A percentile compares a stretch with the other conserved stretches of the same genome.
Evolutionary conservation across 2,113 vertebrate species (phyloP).

Genomic region (Xerus inauris): DNA sequence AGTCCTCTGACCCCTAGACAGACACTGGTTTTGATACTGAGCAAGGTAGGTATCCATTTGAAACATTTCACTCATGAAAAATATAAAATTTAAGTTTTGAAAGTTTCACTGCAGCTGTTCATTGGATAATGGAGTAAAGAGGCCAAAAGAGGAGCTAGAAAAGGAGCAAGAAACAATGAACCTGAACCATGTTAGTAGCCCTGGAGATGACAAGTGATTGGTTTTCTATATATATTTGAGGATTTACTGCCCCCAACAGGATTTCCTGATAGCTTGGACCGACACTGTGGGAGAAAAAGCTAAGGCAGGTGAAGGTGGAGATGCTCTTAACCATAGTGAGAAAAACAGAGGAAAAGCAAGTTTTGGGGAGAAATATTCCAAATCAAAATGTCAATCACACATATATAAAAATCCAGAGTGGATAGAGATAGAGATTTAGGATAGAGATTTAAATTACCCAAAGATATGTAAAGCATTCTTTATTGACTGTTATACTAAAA

Average conservation of each 20-base stretch:
- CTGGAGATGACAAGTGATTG: neutral
- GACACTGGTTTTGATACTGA: neutral
- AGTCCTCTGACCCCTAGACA: neutral
- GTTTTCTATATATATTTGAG: neutral
- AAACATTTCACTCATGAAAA: neutral
- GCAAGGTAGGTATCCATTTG: neutral
- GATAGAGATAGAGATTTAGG: rapidly evolving
- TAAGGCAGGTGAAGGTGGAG: neutral
- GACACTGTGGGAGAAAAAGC: neutral
- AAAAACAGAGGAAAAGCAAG: neutral
- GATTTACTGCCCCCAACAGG: neutral
- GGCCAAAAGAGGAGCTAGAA: neutral
- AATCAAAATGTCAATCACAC: neutral
- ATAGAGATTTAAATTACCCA: neutral
- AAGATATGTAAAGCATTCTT: neutral
- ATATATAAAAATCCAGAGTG: neutral
- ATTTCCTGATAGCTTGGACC: neutral
- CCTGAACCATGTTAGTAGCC: neutral
- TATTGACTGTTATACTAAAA: neutral
- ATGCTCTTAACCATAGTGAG: neutral
- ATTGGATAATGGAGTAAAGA: neutral
- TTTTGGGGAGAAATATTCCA: neutral
- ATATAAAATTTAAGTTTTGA: neutral
- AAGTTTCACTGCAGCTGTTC: neutral
- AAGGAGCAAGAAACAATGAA: neutral